Percentiles rank a stretch among this genome's conserved stretches.
Evolutionary conservation across 1,140 invertebrate genomes (phyloP).

Genomic region (Drosophila nebulosa): DNA sequence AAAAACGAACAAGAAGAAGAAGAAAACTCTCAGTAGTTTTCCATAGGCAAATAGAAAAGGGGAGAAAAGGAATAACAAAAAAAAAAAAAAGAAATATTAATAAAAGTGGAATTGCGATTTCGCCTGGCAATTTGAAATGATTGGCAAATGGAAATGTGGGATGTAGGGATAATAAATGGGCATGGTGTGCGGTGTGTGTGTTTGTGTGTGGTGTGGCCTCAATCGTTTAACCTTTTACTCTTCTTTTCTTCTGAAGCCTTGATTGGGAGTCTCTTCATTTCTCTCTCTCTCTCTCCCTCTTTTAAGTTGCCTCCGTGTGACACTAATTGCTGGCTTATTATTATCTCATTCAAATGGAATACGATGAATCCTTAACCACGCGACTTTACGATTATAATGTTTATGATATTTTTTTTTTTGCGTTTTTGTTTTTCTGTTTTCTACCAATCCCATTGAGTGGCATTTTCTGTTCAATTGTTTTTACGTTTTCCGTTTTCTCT

Average conservation of each 20-base stretch:
- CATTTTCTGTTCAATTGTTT: not conserved
- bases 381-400: constrained; percentile 61
- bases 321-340: constrained; percentile 75
- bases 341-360: constrained; percentile 26
- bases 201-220: constrained; percentile 11
- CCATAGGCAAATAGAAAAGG: constrained; percentile 68
- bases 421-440: not conserved
- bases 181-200: too few species aligned
- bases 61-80: too few species aligned
- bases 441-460: not conserved
- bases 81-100: constrained; percentile 61
- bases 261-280: not conserved
- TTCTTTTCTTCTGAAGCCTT: not conserved
- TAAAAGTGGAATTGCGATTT: constrained; percentile 73
- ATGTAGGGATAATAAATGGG: constrained; percentile 41
- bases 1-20: too few species aligned
- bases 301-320: constrained; percentile 32
- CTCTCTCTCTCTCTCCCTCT: not conserved
- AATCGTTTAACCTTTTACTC: constrained; percentile 30
- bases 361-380: constrained; percentile 28
- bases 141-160: not conserved
- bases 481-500: not conserved
- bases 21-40: constrained; percentile 59
- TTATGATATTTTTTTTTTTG: constrained; percentile 26
- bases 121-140: constrained; percentile 41